phyloP scores from a whole-genome alignment of 2,113 vertebrate species.

The Phocoena phocoena region DNA sequence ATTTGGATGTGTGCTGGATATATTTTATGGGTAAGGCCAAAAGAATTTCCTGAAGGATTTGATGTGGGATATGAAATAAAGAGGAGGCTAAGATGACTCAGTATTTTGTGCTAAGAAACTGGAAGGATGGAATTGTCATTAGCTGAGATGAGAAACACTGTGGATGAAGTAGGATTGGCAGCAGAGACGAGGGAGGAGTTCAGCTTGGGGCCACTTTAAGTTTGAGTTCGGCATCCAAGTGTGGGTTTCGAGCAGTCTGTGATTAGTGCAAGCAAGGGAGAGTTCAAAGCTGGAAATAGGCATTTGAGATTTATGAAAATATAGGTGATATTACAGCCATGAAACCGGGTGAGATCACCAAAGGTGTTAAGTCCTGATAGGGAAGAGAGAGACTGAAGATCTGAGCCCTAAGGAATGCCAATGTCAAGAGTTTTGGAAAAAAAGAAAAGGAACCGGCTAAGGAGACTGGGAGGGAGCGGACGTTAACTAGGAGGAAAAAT shows the following conservation, averaged over 20 bases:
- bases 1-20: not conserved
- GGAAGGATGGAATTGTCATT: conserved; percentile 38
- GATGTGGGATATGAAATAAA: not conserved
- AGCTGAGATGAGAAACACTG: not conserved
- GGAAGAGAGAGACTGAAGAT: not conserved
- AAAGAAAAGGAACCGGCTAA: not conserved
- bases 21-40: not conserved
- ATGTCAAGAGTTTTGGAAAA: not conserved
- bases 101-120: not conserved
- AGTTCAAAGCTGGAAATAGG: not conserved
- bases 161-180: not conserved
- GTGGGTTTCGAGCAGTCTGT: not conserved
- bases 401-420: not conserved
- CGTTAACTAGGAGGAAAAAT: not conserved
- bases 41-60: not conserved
- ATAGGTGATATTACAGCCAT: not conserved
- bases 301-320: not conserved
- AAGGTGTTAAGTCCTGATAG: not conserved
- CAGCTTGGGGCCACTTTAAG: not conserved
- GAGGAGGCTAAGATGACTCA: conserved; percentile 20
- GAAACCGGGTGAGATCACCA: not conserved
- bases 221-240: not conserved
- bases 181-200: not conserved
- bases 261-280: not conserved
- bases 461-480: not conserved